phyloP scores from a whole-genome alignment of 2,113 vertebrate species.

The Lipophrys pholis region DNA sequence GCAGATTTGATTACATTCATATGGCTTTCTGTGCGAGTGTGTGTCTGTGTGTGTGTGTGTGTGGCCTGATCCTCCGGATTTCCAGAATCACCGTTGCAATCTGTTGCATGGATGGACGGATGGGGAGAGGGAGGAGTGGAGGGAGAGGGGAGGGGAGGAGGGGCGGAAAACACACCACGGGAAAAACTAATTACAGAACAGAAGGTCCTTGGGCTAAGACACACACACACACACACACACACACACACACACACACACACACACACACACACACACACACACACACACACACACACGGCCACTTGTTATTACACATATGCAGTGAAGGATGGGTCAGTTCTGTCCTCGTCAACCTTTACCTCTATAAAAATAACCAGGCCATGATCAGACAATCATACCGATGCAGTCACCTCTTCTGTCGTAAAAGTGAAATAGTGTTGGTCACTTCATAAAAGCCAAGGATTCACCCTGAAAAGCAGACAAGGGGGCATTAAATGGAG shows the following conservation, averaged over 20 bases:
- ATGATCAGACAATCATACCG: slow-evolving; percentile 45
- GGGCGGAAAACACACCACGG: slow-evolving; percentile 54
- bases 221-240: slow-evolving; percentile 35
- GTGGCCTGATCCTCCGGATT: slow-evolving; percentile 62
- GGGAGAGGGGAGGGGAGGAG: slow-evolving; percentile 1
- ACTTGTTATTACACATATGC: slow-evolving; percentile 18
- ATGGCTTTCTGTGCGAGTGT: slow-evolving; percentile 43
- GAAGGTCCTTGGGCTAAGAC: slow-evolving; percentile 65
- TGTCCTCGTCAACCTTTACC: slow-evolving; percentile 48
- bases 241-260: slow-evolving; percentile 22
- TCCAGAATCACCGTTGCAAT: slow-evolving; percentile 71
- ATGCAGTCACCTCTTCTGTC: slow-evolving; percentile 49
- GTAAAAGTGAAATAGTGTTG: slow-evolving; percentile 50
- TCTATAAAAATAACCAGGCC: slow-evolving; percentile 46
- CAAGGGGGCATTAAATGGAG: slow-evolving; percentile 5
- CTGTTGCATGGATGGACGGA: slow-evolving; percentile 68
- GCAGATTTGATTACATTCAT: slow-evolving; percentile 71
- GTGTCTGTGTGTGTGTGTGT: slow-evolving; percentile 37
- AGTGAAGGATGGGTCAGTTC: slow-evolving; percentile 44
- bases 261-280: slow-evolving; percentile 15
- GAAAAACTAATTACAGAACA: slow-evolving; percentile 80
- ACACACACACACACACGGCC: slow-evolving; percentile 9
- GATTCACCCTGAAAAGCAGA: slow-evolving; percentile 36
- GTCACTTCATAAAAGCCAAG: slow-evolving; percentile 55
- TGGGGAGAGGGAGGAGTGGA: slow-evolving; percentile 11